These are phyloP conservation scores for Cryptotermes secundus DNA, from an alignment of 1,140 invertebrate species.

Conservation along the genomic window DNA sequence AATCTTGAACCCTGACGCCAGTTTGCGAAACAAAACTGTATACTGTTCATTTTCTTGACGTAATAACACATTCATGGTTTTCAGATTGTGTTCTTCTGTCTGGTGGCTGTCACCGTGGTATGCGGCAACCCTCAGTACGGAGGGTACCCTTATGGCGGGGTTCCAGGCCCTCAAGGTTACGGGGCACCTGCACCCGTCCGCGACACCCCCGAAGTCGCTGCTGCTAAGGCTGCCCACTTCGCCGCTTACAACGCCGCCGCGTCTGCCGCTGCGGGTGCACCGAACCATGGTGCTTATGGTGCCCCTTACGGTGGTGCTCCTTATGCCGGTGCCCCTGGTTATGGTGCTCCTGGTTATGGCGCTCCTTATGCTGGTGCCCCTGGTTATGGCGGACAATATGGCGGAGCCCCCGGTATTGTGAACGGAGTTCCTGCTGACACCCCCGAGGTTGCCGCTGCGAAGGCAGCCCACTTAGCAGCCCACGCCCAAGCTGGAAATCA, in stretches of 20 bases:
- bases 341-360: neutral
- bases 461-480: slow-evolving; percentile 41
- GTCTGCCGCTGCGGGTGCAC: neutral
- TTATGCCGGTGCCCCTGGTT: neutral
- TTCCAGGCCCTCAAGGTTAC: neutral
- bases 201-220: slow-evolving; percentile 60
- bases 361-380: neutral
- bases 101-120: neutral
- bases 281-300: neutral
- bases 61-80: neutral
- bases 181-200: slow-evolving; percentile 30
- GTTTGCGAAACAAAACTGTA: too few relatives aligned
- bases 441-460: slow-evolving; percentile 43
- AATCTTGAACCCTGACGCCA: too few relatives aligned
- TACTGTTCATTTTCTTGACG: too few relatives aligned
- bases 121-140: neutral
- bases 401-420: slow-evolving; percentile 34
- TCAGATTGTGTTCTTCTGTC: neutral
- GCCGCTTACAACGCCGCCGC: slow-evolving; percentile 49
- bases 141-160: neutral
- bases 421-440: slow-evolving; percentile 40
- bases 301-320: neutral
- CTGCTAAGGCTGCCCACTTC: slow-evolving; percentile 58
- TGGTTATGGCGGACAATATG: neutral
- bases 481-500: slow-evolving; percentile 32